These are phyloP conservation scores for Apoda limacodes DNA, from an alignment of 2,888 invertebrate species.

Conservation along the genomic window DNA sequence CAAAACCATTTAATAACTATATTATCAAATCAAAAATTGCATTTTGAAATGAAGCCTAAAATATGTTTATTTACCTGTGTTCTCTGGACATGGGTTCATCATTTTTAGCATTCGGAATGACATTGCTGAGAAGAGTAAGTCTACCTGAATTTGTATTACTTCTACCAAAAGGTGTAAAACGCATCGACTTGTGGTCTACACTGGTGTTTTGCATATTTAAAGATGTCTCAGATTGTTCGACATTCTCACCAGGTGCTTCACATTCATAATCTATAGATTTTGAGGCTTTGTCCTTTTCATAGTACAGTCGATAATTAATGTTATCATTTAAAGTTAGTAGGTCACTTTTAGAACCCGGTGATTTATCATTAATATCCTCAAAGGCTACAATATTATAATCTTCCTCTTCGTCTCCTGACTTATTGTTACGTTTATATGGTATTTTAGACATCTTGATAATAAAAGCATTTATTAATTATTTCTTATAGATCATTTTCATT, in stretches of 20 bases:
- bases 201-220: conserved; percentile 43
- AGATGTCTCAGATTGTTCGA: conserved; percentile 51
- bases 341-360: conserved; percentile 61
- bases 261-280: conserved; percentile 39
- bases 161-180: conserved; percentile 53
- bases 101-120: conserved; percentile 41
- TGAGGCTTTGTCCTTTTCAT: conserved; percentile 43
- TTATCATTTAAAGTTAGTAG: conserved; percentile 65
- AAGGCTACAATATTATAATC: conserved; percentile 70
- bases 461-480: too few relatives aligned
- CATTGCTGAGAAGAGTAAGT: conserved; percentile 44
- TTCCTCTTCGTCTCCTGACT: conserved; percentile 45
- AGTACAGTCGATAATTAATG: conserved; percentile 62
- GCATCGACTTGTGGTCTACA: conserved; percentile 33
- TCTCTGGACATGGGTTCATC: conserved; percentile 43
- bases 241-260: conserved; percentile 39
- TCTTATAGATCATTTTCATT: too few relatives aligned
- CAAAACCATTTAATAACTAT: background rate
- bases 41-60: background rate
- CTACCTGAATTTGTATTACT: conserved; percentile 32
- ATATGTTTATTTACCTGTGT: conserved; percentile 39
- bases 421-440: conserved; percentile 55
- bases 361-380: conserved; percentile 71
- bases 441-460: conserved; percentile 64
- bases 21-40: background rate